phyloP scores from a whole-genome alignment of 2,888 invertebrate species.

The Phragmatobia fuliginosa region DNA sequence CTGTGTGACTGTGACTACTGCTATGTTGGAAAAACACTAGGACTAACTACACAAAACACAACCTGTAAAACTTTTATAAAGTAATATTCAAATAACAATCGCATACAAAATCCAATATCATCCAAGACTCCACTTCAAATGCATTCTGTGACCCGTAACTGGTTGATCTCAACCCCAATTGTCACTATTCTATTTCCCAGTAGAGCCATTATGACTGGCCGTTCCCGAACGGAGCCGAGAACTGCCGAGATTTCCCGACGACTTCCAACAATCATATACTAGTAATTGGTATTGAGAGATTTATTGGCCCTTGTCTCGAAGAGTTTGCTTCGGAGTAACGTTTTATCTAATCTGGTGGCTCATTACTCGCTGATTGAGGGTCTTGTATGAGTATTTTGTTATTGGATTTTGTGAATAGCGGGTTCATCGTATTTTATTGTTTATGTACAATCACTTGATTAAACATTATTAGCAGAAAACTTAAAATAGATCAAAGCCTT shows the following conservation, averaged over 20 bases:
- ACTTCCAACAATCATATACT: constrained; percentile 69
- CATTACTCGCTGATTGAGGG: constrained; percentile 77
- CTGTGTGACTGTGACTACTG: no score
- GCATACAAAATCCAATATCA: constrained; percentile 14
- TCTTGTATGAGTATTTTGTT: constrained; percentile 71
- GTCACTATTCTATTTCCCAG: constrained; percentile 77
- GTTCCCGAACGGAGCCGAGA: constrained; percentile 12
- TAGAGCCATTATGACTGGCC: constrained; percentile 70
- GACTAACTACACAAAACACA: not conserved
- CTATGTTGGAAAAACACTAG: not conserved
- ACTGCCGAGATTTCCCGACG: constrained; percentile 15
- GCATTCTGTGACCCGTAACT: constrained; percentile 44
- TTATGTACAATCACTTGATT: not conserved
- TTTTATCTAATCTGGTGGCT: constrained; percentile 80
- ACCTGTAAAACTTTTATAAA: not conserved
- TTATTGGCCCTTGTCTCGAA: constrained; percentile 73
- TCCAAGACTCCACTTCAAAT: constrained; percentile 24
- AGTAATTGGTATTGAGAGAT: constrained; percentile 80
- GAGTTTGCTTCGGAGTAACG: constrained; percentile 65
- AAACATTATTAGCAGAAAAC: not conserved
- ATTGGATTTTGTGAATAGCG: constrained; percentile 62
- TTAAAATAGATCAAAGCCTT: not conserved
- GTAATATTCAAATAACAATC: constrained; percentile 8
- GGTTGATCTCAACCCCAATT: constrained; percentile 60
- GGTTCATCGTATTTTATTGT: constrained; percentile 33